Base-by-base conservation (phyloP, 2,797 vertebrate species). In the Bufotes viridis region DNA sequence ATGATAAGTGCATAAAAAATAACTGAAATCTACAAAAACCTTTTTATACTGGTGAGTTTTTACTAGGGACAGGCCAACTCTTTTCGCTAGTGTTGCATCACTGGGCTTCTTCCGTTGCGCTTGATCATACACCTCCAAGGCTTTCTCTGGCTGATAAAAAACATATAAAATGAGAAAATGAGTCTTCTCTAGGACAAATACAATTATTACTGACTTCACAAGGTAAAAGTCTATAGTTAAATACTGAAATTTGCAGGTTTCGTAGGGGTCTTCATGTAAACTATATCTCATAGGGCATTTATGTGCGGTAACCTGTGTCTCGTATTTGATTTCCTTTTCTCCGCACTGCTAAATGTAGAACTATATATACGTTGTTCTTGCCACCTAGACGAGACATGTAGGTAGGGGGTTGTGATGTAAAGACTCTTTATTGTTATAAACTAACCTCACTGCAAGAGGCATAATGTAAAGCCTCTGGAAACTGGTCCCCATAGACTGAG, bases 21-120 rank as follows among this genome's bases (percentile, higher is more conserved):
- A 76, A 9, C 53, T 70, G 15, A 55, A 34, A 70, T 53, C 15
- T 34, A 22, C 10, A 34, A 78, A 29, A 86, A 94, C 96, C 94
- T 95, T 95, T 87, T 91, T 90, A 58, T 96, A 96, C 65, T 96
- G 94, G 88, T 96, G 95, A 7, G 93, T 94, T 90, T 93, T 95
- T 81, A 96, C 92, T 0, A 95, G 93, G 0, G 94, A 94, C 57
- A 93, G 93, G 29, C 95, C 94, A 0, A 94, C 95, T 87, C 94
- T 95, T 90, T 92, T 94, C 81, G 93, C 90, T 88, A 96, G 90
- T 0, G 90, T 84, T 82, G 92, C 92, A 0, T 96, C 94, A 0
- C 92, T 92, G 0, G 93, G 93, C 80, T 94, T 93, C 90, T 92
- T 94, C 58, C 91, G 92, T 51, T 94, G 91, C 55, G 93, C 93